A percentile compares a stretch with the other conserved stretches of the same genome.
phyloP scores from a whole-genome alignment of 2,888 invertebrate genomes.

The Apantesis nais region DNA sequence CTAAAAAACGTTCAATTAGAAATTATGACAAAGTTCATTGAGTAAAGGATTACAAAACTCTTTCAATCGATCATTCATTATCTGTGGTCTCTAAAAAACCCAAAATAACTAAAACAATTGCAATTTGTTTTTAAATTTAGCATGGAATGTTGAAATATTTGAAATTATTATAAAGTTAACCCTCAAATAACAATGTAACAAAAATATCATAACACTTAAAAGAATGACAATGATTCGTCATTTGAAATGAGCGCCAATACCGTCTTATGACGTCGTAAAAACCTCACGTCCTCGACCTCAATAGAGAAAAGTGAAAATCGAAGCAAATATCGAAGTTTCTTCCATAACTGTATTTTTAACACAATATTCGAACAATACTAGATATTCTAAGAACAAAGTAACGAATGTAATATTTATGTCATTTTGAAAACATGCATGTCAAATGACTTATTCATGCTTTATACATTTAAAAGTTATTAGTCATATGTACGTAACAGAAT shows the following conservation, averaged over 20 bases:
- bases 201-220: conserved; percentile 8
- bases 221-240: conserved; percentile 38
- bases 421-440: conserved; percentile 33
- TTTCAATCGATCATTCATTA: conserved; percentile 31
- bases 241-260: conserved; percentile 33
- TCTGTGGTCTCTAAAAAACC: conserved; percentile 16
- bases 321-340: conserved; percentile 54
- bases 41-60: conserved; percentile 28
- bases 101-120: conserved; percentile 7
- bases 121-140: conserved; percentile 4
- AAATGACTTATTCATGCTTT: conserved; percentile 40
- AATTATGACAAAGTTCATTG: conserved; percentile 14
- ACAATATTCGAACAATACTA: conserved; percentile 7
- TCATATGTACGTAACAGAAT: conserved; percentile 18
- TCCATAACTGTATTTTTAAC: conserved; percentile 30
- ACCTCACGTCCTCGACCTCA: conserved; percentile 75
- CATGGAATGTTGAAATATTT: background rate
- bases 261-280: conserved; percentile 59
- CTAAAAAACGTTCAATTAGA: conserved; percentile 2
- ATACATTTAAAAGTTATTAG: conserved; percentile 38
- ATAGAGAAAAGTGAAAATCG: conserved; percentile 76
- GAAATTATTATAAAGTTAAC: conserved; percentile 8
- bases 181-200: conserved; percentile 8
- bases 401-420: conserved; percentile 39
- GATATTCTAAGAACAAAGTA: conserved; percentile 22